Evolutionary conservation across 1,140 invertebrate species (phyloP), one percentile per base, ranked within the genome.

Genomic region (Trichonephila clavipes): DNA sequence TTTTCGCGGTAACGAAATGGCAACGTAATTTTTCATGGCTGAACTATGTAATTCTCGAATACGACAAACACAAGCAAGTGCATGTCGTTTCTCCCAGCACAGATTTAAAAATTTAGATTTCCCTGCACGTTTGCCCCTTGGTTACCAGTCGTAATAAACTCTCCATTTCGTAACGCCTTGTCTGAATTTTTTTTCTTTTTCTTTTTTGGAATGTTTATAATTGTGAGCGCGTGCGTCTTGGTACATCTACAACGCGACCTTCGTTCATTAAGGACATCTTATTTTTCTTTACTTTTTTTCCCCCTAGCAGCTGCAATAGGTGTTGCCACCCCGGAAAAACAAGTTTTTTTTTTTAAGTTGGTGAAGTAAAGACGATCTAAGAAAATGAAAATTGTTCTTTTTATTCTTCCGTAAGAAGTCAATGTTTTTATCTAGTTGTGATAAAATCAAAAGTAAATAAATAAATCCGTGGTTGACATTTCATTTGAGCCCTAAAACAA

Each of bases 161-260:
- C 16, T 24, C 24, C 24, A 18, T 77, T 77, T 28, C 12, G 66
- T 77, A 34, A 28, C 69, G 69, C 69, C 69, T 77, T 85, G 44
- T 85, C 82, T 44, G 82, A 12, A 21, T 34, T 34, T 62, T 12
- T 40, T 44, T 28, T 88, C 10, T 40, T 64, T 85, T 83, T 44
- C 69, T 58, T 90, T 44, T 16, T 21, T 61, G 4, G 72, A 90
- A 64, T 85, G 81, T 62, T 91, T 62, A n/a, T 85, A 62, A 91
- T 85, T 91, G 85, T 21, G 18, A 64, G 44, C 90, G 77, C 77
- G 77, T 90, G 72, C 61, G 24, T 19, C 16, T 51, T 44, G 44
- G 10, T 91, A 91, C 90, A 91, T 91, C 77, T 91, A 91, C 90
- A 34, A 28, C 28, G 10, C 90, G 90, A 91, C 90, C 90, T 91